Evolutionary conservation across 2,888 invertebrate genomes (phyloP), one percentile per base, ranked within the genome.

Genomic region (Panorpa germanica): DNA sequence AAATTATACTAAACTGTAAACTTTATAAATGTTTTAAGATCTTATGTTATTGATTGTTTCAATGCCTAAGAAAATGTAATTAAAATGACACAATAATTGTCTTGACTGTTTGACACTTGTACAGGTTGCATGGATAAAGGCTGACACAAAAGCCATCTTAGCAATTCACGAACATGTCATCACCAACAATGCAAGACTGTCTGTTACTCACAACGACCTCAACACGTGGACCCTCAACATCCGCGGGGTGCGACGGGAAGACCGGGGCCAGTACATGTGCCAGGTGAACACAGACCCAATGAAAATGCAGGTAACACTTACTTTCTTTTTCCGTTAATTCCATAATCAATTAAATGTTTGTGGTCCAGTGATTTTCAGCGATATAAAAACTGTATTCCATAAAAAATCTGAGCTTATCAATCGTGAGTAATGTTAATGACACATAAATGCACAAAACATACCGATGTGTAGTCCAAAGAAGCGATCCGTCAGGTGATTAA

Each of bases 191-290:
- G 45, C 47, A 13, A 42, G 52, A 9, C 43, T 49, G 17, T 40
- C 43, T 14, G 49, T 52, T 18, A 45, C 47, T 21, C 53, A 49
- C 39, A 52, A 53, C 26, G 53, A 55, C 32, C 52, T 52, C 42
- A 47, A 47, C 38, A 47, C 48, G 34, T 59, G 57, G 57, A 49
- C 53, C 33, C 45, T 60, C 32, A 48, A 50, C 39, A 51, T 59
- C 38, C 48, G 49, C 36, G 49, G 52, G 35, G 53, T 57, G 6
- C 51, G 52, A 41, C 49, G 49, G 39, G 48, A 46, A 33, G 59
- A 59, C 40, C 46, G 46, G 20, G 59, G 59, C 15, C 48, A 47
- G 11, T 60, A 59, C 45, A 54, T 55, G 51, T 57, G 55, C 40
- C 55, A 57, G 41, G 46, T 52, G 24, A 53, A 53, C 42, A 53